Base-by-base conservation (phyloP, 2,797 vertebrate genomes). In the Spheniscus humboldti region DNA sequence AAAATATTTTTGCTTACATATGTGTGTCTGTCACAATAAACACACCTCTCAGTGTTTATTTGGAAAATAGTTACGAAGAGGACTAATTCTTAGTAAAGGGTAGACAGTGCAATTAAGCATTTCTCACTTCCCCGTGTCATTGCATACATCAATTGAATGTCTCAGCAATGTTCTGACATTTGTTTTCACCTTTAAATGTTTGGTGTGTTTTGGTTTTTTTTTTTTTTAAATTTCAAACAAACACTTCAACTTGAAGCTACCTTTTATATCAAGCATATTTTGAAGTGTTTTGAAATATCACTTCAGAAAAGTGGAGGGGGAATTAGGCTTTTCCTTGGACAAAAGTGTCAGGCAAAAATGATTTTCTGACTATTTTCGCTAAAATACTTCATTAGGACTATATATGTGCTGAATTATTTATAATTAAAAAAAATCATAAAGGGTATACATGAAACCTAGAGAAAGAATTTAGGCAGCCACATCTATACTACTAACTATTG, bases 321-420 rank as follows among this genome's bases (percentile, higher is more conserved):
- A 62, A 72, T 59, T 10, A 55, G 10, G 30, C 11, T 66, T 88
- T 91, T 77, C 20, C 17, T 60, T 0, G 1, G 43, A 66, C 23
- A 71, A 62, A 72, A 77, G 2, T 5, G 8, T 45, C 17, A 62
- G 6, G 63, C 7, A 82, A 81, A 91, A 69, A 66, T 5, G 0
- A 72, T 45, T 82, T 89, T 72, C 31, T 72, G 27, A 56, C 27
- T 72, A 1, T 62, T 89, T 79, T 78, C 33, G 11, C 14, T 71
- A 6, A 83, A 90, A 74, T 55, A 37, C 8, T 43, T 69, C 7
- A 25, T 33, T 55, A 7, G 11, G 18, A 41, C 4, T 48, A 37
- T 4, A n/a, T 3, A 22, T 28, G 6, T 0, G 1, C 7, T 59
- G 11, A 86, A 56, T 62, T 53, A 56, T 14, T 11, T 2, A 19